phyloP scores from a whole-genome alignment of 2,113 vertebrate genomes.

The Promerops cafer region DNA sequence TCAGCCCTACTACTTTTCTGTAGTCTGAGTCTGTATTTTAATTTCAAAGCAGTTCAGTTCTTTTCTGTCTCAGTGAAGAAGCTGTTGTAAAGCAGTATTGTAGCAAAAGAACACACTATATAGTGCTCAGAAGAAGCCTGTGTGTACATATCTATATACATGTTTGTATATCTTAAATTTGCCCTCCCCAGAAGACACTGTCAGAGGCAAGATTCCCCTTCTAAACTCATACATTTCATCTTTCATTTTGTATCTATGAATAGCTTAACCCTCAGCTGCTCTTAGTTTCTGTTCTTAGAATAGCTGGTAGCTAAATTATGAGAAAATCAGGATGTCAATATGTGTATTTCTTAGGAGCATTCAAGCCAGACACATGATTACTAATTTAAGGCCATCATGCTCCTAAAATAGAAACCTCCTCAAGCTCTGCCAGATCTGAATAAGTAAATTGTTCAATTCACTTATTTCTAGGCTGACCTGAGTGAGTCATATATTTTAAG shows the following conservation, averaged over 20 bases:
- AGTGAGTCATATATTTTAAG: neutral
- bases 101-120: neutral
- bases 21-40: neutral
- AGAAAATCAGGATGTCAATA: conserved; percentile 48
- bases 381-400: neutral
- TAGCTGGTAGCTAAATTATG: conserved; percentile 48
- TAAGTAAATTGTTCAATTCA: conserved; percentile 15
- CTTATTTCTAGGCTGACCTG: neutral
- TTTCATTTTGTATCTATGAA: conserved; percentile 20
- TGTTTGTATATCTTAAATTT: neutral
- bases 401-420: conserved; percentile 44
- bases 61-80: neutral
- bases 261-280: conserved; percentile 34
- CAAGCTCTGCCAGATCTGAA: conserved; percentile 9
- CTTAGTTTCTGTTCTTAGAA: conserved; percentile 1
- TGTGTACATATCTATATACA: neutral
- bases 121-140: neutral
- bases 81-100: neutral
- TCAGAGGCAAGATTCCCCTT: neutral
- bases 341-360: neutral
- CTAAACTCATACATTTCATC: neutral
- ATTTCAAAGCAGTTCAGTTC: neutral
- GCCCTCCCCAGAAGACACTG: neutral
- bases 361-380: neutral
- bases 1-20: neutral